Evolutionary conservation across 2,888 invertebrate species (phyloP).

Genomic region (Pilophorus perplexus): DNA sequence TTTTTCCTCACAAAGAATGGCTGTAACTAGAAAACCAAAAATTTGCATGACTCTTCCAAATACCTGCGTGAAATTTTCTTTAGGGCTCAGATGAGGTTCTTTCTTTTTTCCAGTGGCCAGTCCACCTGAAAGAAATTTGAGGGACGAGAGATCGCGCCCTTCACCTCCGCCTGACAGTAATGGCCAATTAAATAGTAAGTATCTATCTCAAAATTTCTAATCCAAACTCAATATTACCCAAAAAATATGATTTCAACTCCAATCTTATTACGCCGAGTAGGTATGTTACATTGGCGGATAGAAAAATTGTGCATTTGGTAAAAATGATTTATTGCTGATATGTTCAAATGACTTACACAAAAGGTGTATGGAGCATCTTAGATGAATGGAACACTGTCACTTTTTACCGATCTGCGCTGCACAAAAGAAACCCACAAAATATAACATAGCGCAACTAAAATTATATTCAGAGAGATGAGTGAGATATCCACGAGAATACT

Average conservation of each 20-base stretch:
- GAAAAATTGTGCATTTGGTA: too few species aligned
- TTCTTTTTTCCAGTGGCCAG: conserved; percentile 39
- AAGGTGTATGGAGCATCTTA: background rate
- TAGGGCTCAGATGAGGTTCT: too few species aligned
- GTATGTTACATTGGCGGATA: too few species aligned
- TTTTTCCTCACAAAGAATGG: too few species aligned
- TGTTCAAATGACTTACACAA: too few species aligned
- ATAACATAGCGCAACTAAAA: background rate
- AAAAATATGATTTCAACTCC: too few species aligned
- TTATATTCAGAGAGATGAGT: background rate
- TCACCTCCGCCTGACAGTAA: conserved; percentile 50
- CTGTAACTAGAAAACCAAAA: too few species aligned
- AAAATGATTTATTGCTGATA: too few species aligned
- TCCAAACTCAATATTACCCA: too few species aligned
- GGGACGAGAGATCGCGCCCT: conserved; percentile 34
- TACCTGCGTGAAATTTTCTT: too few species aligned
- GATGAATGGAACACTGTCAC: conserved; percentile 10
- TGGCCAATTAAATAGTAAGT: conserved; percentile 56
- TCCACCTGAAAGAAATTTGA: conserved; percentile 27
- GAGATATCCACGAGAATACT: background rate
- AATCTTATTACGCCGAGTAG: too few species aligned
- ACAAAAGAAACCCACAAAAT: conserved; percentile 21
- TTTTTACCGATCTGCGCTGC: conserved; percentile 2
- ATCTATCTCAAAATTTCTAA: background rate
- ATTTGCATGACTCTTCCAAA: too few species aligned